phyloP scores from a whole-genome alignment of 2,113 vertebrate genomes.

The Corydoras sp. region DNA sequence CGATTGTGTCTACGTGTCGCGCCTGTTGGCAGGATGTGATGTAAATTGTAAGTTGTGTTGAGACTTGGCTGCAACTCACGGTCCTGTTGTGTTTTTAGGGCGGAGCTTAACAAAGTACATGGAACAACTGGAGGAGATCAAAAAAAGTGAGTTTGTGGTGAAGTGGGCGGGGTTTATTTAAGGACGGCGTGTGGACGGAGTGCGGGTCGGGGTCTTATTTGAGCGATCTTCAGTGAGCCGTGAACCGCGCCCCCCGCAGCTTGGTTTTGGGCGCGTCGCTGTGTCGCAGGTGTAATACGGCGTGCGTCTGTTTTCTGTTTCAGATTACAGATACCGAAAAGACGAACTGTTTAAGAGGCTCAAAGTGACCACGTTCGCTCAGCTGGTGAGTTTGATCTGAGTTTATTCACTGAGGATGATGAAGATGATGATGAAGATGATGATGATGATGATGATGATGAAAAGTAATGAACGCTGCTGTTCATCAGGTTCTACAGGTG shows the following conservation, averaged over 20 bases:
- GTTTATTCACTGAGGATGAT: neutral
- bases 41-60: neutral
- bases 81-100: slow-evolving; percentile 62
- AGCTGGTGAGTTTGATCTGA: slow-evolving; percentile 74
- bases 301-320: neutral
- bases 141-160: slow-evolving; percentile 78
- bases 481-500: slow-evolving; percentile 80
- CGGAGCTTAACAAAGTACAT: slow-evolving; percentile 84
- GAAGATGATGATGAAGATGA: neutral
- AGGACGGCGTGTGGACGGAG: too few relatives aligned
- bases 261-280: too few relatives aligned
- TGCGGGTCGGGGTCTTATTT: too few relatives aligned
- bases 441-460: too few relatives aligned
- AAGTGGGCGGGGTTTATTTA: neutral
- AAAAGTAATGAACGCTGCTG: neutral
- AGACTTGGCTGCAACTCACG: neutral
- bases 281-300: neutral
- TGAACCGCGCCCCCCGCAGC: too few relatives aligned
- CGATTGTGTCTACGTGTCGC: too few relatives aligned
- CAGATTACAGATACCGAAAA: slow-evolving; percentile 93
- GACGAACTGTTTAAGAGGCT: slow-evolving; percentile 93
- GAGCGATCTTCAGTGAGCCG: too few relatives aligned
- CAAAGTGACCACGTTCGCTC: slow-evolving; percentile 90
- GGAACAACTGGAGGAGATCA: slow-evolving; percentile 85
- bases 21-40: neutral